A percentile compares a stretch with the other conserved stretches of the same genome.
These are phyloP conservation scores for Acanthiza pusilla DNA, from an alignment of 2,797 vertebrate species.

Conservation along the genomic window DNA sequence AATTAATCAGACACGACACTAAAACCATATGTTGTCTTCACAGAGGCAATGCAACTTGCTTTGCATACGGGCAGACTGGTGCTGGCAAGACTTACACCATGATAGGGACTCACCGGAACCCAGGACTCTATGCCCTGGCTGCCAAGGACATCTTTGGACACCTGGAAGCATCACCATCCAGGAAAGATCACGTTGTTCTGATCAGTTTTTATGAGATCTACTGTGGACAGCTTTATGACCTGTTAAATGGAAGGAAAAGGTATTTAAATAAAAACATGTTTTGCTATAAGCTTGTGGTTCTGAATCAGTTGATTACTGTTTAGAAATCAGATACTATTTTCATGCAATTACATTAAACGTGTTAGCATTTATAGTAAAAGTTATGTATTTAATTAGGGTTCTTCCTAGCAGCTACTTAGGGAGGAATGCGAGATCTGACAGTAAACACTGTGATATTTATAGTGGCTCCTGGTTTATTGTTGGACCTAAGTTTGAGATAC, in stretches of 20 bases:
- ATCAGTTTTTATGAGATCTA: slow-evolving; percentile 96
- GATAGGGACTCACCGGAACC: slow-evolving; percentile 82
- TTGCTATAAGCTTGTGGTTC: neutral
- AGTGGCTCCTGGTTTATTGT: neutral
- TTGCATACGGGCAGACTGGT: slow-evolving; percentile 92
- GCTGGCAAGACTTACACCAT: slow-evolving; percentile 94
- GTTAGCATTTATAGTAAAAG: neutral
- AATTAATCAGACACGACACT: neutral
- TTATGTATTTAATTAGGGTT: neutral
- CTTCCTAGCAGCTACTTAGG: neutral
- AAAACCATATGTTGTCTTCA: neutral
- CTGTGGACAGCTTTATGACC: slow-evolving; percentile 90
- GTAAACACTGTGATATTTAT: neutral
- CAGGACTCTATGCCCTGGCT: slow-evolving; percentile 86
- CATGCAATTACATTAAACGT: neutral
- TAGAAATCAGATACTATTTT: neutral
- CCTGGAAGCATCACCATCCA: slow-evolving; percentile 68
- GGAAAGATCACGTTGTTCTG: slow-evolving; percentile 72
- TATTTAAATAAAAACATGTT: slow-evolving; percentile 43
- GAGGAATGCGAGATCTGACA: neutral
- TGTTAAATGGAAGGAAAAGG: slow-evolving; percentile 88
- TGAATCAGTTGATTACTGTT: neutral
- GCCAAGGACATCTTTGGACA: slow-evolving; percentile 85
- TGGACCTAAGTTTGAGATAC: neutral
- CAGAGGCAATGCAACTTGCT: slow-evolving; percentile 89